Base-by-base conservation (phyloP, 2,888 invertebrate species). In the Nemurella pictetii region DNA sequence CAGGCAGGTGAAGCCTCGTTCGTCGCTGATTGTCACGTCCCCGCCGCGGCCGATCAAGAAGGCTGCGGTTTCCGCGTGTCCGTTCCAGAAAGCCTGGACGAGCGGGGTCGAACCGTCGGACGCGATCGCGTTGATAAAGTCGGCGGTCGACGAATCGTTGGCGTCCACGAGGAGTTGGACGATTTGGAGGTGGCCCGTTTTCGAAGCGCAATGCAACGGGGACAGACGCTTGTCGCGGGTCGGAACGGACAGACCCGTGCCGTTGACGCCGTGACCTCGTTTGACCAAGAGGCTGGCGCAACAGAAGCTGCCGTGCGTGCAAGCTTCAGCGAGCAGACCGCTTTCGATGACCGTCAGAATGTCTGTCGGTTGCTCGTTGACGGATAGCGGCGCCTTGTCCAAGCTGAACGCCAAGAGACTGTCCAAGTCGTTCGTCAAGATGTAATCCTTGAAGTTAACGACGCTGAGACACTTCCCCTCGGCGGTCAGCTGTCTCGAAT, bases 131-230 rank as follows among this genome's bases (percentile, higher is more conserved):
- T 15, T 55, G 20, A 55, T 3, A 55, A 55, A 55, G 55, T 55
- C 55, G 1, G n/a, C n/a, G n/a, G 20, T 20, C 9, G 4, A 32
- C 32, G n/a, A 32, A 5, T 32, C 9, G 55, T 2, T 55, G 55
- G 55, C 55, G 9, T 55, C 20, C 20, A 55, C 15, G 20, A 55
- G 55, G 20, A 55, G 55, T 12, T 55, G 9, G 1, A 55, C 55
- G 1, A 55, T 55, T 55, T 55, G 15, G 1, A 55, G 55, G 20
- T 78, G 29, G 15, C 12, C 78, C 27, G 35, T 30, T 0, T 15
- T 30, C 28, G 32, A 29, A 12, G 84, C 84, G 26, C 26, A 32
- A 29, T 84, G 36, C 78, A 78, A 28, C 55, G 55, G 29, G 78
- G 35, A 20, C 9, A 20, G 20, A 55, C 1, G 9, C 9, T 20